These are phyloP conservation scores for Astyanax mexicanus DNA, from an alignment of 2,797 vertebrate species.

Conservation along the genomic window DNA sequence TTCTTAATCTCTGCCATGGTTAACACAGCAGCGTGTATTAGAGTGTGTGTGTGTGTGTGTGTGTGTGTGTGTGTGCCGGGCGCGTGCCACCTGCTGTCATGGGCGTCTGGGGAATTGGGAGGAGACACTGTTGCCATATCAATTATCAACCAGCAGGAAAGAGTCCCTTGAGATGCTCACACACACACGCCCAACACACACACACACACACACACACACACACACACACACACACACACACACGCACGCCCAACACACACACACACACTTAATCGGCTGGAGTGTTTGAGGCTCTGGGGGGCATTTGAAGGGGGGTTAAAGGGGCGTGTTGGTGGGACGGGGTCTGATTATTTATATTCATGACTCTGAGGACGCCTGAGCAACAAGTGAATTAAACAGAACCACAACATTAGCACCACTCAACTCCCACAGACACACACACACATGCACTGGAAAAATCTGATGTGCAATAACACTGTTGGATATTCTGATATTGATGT, in stretches of 20 bases:
- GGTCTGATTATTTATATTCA: constrained; percentile 59
- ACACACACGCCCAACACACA: constrained; percentile 47
- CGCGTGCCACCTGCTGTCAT: constrained; percentile 82
- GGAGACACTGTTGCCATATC: constrained; percentile 74
- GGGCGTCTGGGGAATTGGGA: constrained; percentile 75
- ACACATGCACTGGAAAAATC: too few species aligned
- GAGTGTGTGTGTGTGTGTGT: constrained; percentile 49
- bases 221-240: too few species aligned
- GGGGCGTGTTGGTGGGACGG: background rate
- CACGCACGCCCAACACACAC: too few species aligned
- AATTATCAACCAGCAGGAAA: constrained; percentile 77
- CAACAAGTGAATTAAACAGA: constrained; percentile 55
- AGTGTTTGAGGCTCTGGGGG: constrained; percentile 36
- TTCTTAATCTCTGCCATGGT: constrained; percentile 6
- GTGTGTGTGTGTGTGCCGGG: constrained; percentile 59
- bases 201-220: constrained; percentile 51
- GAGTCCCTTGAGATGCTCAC: constrained; percentile 69
- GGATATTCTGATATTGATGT: too few species aligned
- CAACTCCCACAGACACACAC: constrained; percentile 7
- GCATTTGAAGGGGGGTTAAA: background rate
- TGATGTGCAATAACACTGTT: too few species aligned
- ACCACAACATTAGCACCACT: background rate
- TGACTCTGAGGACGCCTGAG: constrained; percentile 45
- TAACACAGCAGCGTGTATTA: constrained; percentile 6
- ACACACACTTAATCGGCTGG: constrained; percentile 50